Evolutionary conservation across 92 coral and sea anemone species (phyloP), one percentile per base, ranked within the genome.

Genomic region (Porites lobata): DNA sequence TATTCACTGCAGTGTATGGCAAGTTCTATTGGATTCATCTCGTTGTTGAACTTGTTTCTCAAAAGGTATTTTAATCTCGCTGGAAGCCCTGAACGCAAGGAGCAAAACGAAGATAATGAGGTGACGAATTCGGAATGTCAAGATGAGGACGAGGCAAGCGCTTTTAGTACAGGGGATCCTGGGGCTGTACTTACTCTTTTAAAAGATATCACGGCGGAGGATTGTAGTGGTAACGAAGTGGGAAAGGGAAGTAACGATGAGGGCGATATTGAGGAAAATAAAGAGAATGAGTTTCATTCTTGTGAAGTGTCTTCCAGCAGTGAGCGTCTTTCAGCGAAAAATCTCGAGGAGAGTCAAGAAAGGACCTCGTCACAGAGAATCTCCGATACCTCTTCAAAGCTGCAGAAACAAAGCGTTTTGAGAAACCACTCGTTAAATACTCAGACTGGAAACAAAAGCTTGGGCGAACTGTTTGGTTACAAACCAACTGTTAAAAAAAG

Each of bases 51-150:
- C 8, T 6, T 74, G 15, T 73, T 50, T 61, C 64, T 50, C 8
- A 3, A 3, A 72, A 84, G 87, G 87, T 84, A 84, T 75, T 84
- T 84, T 21, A 62, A 75, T 61, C 21, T 84, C 22, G 21, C 32
- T 51, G 80, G 81, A 74, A 21, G 64, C 38, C 32, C 38, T 13
- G 80, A 73, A 50, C 3, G 62, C 53, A 8, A 57, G 32, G 38
- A 71, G 24, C 24, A 26, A 43, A 9, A 7, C 2, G 77, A 19
- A 10, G 86, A 54, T 12, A 78, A 56, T 10, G 43, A 50, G 10
- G 43, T 12, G 13, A 1, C 56, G 7, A 14, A 24, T 56, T 76
- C 70, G 66, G 87, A 83, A 8, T 7, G 59, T 7, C 80, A 63
- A 50, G 65, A 84, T 3, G 69, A 53, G 1, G 58, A 75, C 50